phyloP scores from a whole-genome alignment of 2,888 invertebrate species.

The Mythimna lalbum region DNA sequence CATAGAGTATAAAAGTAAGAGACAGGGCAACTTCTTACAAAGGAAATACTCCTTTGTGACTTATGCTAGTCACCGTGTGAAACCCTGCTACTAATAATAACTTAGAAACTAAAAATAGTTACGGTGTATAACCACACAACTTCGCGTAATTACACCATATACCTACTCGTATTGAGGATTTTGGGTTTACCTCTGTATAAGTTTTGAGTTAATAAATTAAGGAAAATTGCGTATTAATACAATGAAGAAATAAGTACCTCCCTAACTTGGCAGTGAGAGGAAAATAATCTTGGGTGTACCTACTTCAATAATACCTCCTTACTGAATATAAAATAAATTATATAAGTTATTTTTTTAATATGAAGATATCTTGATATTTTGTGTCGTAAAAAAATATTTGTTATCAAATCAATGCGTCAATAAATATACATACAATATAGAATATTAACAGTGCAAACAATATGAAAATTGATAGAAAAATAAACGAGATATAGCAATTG shows the following conservation, averaged over 20 bases:
- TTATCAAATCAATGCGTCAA: too few relatives aligned
- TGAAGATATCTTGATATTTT: neutral
- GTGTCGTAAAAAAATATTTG: neutral
- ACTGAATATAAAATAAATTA: neutral
- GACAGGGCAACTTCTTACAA: constrained; percentile 28
- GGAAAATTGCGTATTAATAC: constrained; percentile 25
- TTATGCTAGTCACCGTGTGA: constrained; percentile 6
- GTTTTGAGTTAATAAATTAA: constrained; percentile 4
- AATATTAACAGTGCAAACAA: too few relatives aligned
- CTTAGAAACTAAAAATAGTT: neutral
- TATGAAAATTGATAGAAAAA: too few relatives aligned
- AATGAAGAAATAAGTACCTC: constrained; percentile 14
- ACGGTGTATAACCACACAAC: neutral
- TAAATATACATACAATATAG: too few relatives aligned
- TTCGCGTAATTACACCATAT: neutral
- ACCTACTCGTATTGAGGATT: constrained; percentile 9
- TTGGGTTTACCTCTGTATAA: constrained; percentile 21
- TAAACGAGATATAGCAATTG: too few relatives aligned
- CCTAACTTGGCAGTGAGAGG: constrained; percentile 1
- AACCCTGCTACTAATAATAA: constrained; percentile 17
- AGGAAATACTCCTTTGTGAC: neutral
- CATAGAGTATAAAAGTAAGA: constrained; percentile 38
- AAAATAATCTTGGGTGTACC: neutral
- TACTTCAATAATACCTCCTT: neutral
- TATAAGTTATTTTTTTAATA: neutral